Base-by-base conservation (phyloP, 2,113 vertebrate genomes). In the Barnardius zonarius region DNA sequence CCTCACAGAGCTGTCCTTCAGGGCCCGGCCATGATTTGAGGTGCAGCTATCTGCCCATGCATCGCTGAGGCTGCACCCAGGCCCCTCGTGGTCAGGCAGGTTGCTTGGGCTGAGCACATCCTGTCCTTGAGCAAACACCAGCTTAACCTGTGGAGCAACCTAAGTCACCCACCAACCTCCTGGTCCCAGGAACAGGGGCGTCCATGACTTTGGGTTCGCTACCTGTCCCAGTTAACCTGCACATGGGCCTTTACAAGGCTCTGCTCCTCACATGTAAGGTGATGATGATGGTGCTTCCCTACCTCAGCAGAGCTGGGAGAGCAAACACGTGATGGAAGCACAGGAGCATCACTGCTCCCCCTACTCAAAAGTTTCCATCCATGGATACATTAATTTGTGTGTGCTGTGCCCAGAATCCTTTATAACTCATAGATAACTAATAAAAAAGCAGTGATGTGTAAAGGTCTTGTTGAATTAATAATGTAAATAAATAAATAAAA, bases 381-480 rank as follows among this genome's bases (percentile, higher is more conserved):
- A 67, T 3, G 3, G 63, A 57, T 62, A 6, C 44, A 64, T 86
- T 69, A 76, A 79, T 93, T 39, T 75, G 41, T 33, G 59, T 66
- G 18, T 5, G 8, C 13, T 54, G 30, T 54, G 30, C 24, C 55
- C 54, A 93, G 80, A 86, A 94, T 55, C 39, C 55, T 78, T 94
- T 86, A 86, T 41, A 90, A 93, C 75, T 81, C 4, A 10, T 37
- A 86, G 68, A 11, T 39, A 70, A 77, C 51, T 90, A 90, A 90
- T 92, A 85, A 70, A 77, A 91, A 96, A 80, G 68, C 85, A 92
- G 51, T 48, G 76, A 67, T 86, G 72, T 75, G 51, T 78, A 83
- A 83, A 82, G 51, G 30, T 8, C 51, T 78, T 62, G 20, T 35
- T 77, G 79, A 88, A 78, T 88, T 85, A 83, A 83, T 88, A 90